phyloP scores from a whole-genome alignment of 2,888 invertebrate genomes.

The Drosophila mercatorum region DNA sequence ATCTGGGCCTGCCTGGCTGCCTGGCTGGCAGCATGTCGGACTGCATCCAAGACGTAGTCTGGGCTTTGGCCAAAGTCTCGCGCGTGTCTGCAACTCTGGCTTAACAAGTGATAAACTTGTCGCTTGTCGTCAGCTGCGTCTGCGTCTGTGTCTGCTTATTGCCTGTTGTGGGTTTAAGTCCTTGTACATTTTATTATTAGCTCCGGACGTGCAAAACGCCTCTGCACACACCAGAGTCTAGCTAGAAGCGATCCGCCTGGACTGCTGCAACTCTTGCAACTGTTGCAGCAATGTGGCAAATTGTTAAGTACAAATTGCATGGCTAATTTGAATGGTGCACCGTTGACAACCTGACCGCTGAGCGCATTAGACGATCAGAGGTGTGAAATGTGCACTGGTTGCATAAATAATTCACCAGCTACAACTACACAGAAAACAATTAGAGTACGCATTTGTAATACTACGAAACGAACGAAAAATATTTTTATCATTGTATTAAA shows the following conservation, averaged over 20 bases:
- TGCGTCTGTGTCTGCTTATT: not conserved
- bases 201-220: slow-evolving; percentile 47
- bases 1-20: slow-evolving; percentile 45
- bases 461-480: not conserved
- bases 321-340: slow-evolving; percentile 72
- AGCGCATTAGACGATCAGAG: slow-evolving; percentile 33
- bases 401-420: slow-evolving; percentile 17
- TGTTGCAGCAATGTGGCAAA: slow-evolving; percentile 56
- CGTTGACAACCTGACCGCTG: slow-evolving; percentile 54
- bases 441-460: not conserved
- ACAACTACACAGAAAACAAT: not conserved
- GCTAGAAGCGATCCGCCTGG: slow-evolving; percentile 13
- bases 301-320: slow-evolving; percentile 74
- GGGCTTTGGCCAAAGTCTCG: slow-evolving; percentile 4
- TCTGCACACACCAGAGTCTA: slow-evolving; percentile 33
- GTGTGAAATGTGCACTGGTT: slow-evolving; percentile 41
- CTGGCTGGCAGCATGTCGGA: slow-evolving; percentile 7
- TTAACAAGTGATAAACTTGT: slow-evolving; percentile 73
- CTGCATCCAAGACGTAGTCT: slow-evolving; percentile 27
- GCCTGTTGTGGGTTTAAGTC: slow-evolving; percentile 63
- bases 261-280: slow-evolving; percentile 14
- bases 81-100: slow-evolving; percentile 51
- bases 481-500: too few species aligned
- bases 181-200: slow-evolving; percentile 64
- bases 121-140: slow-evolving; percentile 64